A percentile compares a stretch with the other conserved stretches of the same genome.
These are phyloP conservation scores for Psilopsiagon aurifrons DNA, from an alignment of 2,113 vertebrate genomes.

Conservation along the genomic window DNA sequence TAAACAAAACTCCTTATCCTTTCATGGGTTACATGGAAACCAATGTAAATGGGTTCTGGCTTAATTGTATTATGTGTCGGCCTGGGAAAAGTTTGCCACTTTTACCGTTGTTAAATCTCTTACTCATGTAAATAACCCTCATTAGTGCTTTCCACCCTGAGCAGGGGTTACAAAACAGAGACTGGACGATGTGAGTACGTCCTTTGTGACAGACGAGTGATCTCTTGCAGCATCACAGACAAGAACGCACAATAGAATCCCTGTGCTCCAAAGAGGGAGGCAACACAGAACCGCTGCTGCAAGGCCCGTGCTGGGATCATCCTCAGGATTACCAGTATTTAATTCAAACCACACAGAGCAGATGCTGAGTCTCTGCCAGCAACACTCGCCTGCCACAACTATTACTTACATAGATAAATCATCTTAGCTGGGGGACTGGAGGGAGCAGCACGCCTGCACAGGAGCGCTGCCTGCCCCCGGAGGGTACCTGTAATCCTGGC, in stretches of 20 bases:
- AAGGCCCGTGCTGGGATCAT: neutral
- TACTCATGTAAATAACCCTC: neutral
- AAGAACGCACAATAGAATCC: neutral
- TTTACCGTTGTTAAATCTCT: neutral
- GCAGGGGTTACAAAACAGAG: neutral
- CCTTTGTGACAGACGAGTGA: rapidly evolving
- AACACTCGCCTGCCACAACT: neutral
- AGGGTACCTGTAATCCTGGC: neutral
- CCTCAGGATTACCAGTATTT: neutral
- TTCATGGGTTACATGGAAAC: neutral
- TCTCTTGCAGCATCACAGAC: neutral
- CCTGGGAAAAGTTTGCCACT: neutral
- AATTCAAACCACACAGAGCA: neutral
- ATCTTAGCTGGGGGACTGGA: neutral
- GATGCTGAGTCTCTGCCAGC: neutral
- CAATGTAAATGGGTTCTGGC: neutral
- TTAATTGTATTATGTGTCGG: neutral
- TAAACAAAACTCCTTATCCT: neutral
- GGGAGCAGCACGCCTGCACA: rapidly evolving
- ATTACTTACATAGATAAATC: neutral
- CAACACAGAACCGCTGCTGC: neutral
- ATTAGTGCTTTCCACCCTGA: neutral
- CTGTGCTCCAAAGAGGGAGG: neutral
- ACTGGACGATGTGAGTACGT: rapidly evolving
- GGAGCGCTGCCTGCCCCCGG: neutral